Conservation (phyloP, 2,888 invertebrate species). For the Tetheella fluctuosa region DNA sequence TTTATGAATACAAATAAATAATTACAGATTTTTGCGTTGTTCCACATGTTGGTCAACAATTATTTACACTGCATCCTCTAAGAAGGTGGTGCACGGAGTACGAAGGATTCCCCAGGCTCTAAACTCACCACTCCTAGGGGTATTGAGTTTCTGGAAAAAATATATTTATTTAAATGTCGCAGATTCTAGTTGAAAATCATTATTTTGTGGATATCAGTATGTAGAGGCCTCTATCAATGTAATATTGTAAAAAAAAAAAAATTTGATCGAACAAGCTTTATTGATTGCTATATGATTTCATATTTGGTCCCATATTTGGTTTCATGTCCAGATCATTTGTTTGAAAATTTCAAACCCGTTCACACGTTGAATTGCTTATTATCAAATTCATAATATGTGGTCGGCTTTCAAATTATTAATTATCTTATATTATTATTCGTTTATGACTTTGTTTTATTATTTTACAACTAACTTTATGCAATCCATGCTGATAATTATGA, state of each 20-base stretch:
- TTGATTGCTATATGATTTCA: too few species aligned
- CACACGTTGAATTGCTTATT: too few species aligned
- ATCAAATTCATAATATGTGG: too few species aligned
- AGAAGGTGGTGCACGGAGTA: conserved; percentile 43
- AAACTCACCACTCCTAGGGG: conserved; percentile 38
- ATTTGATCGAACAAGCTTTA: too few species aligned
- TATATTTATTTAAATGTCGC: conserved; percentile 7
- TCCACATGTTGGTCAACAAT: neutral
- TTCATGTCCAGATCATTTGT: too few species aligned
- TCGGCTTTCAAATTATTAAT: too few species aligned
- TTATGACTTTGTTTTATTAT: neutral
- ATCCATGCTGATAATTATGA: neutral
- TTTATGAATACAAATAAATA: too few species aligned
- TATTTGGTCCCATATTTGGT: too few species aligned
- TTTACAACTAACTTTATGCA: too few species aligned
- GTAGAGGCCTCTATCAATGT: neutral
- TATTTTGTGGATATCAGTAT: neutral
- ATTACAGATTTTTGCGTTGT: too few species aligned
- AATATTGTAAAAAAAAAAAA: too few species aligned
- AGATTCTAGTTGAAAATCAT: neutral
- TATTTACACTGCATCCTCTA: conserved; percentile 12
- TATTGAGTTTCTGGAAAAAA: conserved; percentile 45
- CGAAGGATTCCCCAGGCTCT: conserved; percentile 54
- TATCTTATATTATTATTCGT: neutral
- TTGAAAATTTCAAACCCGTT: too few species aligned